Conservation (phyloP, 2,888 invertebrate genomes). For the Callinectes sapidus region DNA sequence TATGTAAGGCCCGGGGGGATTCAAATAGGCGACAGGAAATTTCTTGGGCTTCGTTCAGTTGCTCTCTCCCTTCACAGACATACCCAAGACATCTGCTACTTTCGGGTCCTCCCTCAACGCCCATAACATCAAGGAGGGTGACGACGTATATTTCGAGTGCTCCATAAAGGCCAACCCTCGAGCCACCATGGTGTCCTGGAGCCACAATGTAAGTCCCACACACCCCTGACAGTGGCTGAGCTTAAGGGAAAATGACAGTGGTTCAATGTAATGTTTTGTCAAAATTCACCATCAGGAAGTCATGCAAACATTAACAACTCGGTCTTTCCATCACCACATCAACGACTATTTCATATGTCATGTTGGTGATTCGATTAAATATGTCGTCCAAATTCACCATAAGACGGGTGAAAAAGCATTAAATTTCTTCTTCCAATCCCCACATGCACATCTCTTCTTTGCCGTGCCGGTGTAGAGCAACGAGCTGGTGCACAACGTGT, state of each 20-base stretch:
- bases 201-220: conserved; percentile 56
- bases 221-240: neutral
- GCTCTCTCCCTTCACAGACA: conserved; percentile 40
- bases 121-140: conserved; percentile 64
- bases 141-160: conserved; percentile 68
- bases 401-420: neutral
- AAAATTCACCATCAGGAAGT: no score
- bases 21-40: neutral
- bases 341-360: no score
- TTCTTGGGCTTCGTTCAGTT: neutral
- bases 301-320: no score
- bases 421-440: neutral
- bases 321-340: no score
- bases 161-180: conserved; percentile 61
- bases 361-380: no score
- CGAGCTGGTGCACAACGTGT: conserved; percentile 86
- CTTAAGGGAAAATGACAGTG: no score
- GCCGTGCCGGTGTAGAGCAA: conserved; percentile 22
- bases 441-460: neutral
- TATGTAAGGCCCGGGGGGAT: neutral
- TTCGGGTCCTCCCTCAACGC: conserved; percentile 64
- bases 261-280: neutral
- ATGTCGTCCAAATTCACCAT: neutral
- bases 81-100: conserved; percentile 47
- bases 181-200: conserved; percentile 54